phyloP scores from a whole-genome alignment of 2,797 vertebrate species.

The Sarcophilus harrisii region DNA sequence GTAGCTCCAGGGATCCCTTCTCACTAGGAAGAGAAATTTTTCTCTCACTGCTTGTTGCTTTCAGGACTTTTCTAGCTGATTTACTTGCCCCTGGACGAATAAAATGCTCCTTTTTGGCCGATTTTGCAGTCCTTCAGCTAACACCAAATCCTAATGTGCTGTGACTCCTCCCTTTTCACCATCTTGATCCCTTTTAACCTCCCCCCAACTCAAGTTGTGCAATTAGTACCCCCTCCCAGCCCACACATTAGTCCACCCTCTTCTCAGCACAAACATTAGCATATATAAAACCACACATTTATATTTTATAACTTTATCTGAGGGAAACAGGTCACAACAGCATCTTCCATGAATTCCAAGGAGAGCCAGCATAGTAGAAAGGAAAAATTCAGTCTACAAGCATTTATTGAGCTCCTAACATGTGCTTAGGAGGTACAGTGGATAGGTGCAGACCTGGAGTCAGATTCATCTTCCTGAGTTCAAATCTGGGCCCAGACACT shows the following conservation, averaged over 20 bases:
- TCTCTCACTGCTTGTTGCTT: not conserved
- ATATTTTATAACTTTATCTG: not conserved
- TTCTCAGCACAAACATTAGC: not conserved
- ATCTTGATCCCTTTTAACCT: not conserved
- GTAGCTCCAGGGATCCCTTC: not conserved
- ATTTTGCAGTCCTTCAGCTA: not conserved
- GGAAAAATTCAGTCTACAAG: not conserved
- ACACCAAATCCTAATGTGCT: not conserved
- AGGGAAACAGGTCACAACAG: not conserved
- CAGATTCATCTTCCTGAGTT: not conserved
- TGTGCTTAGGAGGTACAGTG: not conserved
- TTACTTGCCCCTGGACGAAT: not conserved
- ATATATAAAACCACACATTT: slow-evolving; percentile 6
- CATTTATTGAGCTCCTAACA: not conserved
- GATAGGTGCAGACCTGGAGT: not conserved
- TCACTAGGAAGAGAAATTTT: not conserved
- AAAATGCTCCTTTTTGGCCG: not conserved
- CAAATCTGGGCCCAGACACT: not conserved
- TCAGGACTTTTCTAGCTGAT: not conserved
- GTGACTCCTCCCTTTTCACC: not conserved
- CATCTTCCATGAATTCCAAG: not conserved
- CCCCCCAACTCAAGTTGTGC: not conserved
- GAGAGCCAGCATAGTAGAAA: not conserved
- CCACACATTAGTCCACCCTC: not conserved
- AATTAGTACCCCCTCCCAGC: not conserved